Percentiles rank a stretch among this genome's conserved stretches.
These are phyloP conservation scores for Scalopus aquaticus DNA, from an alignment of 2,113 vertebrate species.

Conservation along the genomic window DNA sequence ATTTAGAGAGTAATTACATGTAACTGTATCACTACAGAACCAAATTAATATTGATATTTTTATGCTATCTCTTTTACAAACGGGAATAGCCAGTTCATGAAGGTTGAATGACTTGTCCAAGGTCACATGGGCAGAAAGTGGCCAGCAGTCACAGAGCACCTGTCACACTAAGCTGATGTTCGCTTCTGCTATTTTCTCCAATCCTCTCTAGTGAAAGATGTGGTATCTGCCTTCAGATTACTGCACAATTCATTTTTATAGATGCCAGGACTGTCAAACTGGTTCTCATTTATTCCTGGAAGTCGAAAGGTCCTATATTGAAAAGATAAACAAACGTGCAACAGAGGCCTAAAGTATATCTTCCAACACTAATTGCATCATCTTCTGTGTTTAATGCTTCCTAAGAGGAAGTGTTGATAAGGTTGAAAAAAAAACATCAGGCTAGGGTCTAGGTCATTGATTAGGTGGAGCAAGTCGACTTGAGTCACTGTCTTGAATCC, in stretches of 20 bases:
- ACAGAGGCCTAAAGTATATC: no score
- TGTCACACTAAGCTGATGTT: not conserved
- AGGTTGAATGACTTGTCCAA: not conserved
- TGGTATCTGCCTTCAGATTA: not conserved
- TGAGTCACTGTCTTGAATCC: not conserved
- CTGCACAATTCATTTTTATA: not conserved
- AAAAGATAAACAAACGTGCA: not conserved
- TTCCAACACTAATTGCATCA: not conserved
- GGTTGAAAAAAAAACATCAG: not conserved
- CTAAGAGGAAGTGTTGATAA: not conserved
- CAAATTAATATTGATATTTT: not conserved
- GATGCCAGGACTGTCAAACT: not conserved
- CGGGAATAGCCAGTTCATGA: not conserved
- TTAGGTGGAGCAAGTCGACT: not conserved
- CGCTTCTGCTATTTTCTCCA: not conserved
- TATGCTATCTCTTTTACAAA: not conserved
- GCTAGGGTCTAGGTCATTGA: not conserved
- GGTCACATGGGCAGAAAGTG: not conserved
- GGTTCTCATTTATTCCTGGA: not conserved
- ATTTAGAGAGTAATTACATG: not conserved
- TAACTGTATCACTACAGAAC: not conserved
- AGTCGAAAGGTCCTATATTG: not conserved
- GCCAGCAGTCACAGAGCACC: not conserved
- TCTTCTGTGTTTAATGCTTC: not conserved
- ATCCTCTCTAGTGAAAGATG: not conserved